Evolutionary conservation across 2,888 invertebrate genomes (phyloP), one percentile per base, ranked within the genome.

Genomic region (Ophioninae sp.): DNA sequence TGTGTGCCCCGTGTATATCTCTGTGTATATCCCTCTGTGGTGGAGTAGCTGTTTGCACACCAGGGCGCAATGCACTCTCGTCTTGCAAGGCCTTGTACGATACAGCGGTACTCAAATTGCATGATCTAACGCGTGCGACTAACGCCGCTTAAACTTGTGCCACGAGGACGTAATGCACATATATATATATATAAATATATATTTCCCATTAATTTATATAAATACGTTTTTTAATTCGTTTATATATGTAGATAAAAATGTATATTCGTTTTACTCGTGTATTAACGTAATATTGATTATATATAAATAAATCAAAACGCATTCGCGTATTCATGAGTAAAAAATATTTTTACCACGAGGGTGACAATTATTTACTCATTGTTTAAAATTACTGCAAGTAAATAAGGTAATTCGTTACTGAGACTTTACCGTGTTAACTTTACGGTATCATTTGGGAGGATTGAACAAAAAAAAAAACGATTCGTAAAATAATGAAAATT

Each of bases 51-150:
- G 82, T 73, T 77, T 85, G 87, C 87, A 59, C 59, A 87, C 84
- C 85, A 85, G 85, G 86, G 87, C 88, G 85, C 87, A 88, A 85
- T 87, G 87, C 87, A 88, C 87, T 87, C 85, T 56, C 64, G 67
- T 65, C 73, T 67, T 61, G 82, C 85, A 81, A 88, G 86, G 86
- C 87, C 88, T 88, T 84, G 84, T 84, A 86, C 85, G 79, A 62
- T 41, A 57, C 86, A 86, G 86, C 83, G 88, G 82, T 86, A 85
- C 85, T 87, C 85, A 86, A 82, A 79, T 81, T 65, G 39, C 72
- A 30, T 67, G 68, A 41, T 74, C 68, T 59, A 41, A 65, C 73
- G 64, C 37, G 64, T 57, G 61, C 41, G 59, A 56, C 39, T 65
- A 59, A 72, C 44, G 74, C 67, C 44, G 56, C 37, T 57, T 77